These are phyloP conservation scores for Agrotis puta DNA, from an alignment of 2,888 invertebrate genomes.

Conservation along the genomic window DNA sequence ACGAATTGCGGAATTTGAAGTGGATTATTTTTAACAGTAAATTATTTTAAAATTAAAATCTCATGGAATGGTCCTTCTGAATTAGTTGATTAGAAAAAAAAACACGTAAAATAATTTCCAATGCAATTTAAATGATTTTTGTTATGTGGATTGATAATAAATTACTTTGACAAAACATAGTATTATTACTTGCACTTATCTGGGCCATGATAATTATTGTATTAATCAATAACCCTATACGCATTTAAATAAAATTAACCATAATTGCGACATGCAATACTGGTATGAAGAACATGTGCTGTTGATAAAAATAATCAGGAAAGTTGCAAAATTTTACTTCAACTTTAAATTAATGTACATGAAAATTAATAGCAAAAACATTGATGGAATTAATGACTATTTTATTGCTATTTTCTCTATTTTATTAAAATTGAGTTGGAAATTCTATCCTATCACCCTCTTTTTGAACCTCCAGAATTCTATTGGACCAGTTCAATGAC, in stretches of 20 bases:
- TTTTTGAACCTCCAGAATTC: constrained; percentile 36
- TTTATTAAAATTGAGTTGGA: constrained; percentile 1
- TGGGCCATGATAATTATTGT: constrained; percentile 14
- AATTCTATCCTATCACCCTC: constrained; percentile 9
- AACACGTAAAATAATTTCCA: not conserved
- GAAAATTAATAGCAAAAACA: not conserved
- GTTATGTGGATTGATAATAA: not conserved
- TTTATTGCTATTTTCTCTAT: not conserved
- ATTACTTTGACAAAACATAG: constrained; percentile 8
- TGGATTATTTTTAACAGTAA: constrained; percentile 7
- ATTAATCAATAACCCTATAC: not conserved
- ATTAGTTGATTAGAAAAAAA: too few species aligned
- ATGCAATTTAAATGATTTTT: constrained; percentile 18
- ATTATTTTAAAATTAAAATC: not conserved
- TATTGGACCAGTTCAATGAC: constrained; percentile 70
- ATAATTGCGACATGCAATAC: too few species aligned
- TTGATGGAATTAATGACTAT: not conserved
- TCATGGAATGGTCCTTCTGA: not conserved
- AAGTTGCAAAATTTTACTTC: not conserved
- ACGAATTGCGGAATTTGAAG: constrained; percentile 42
- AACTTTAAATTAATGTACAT: not conserved
- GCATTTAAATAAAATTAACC: constrained; percentile 3
- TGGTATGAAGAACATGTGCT: not conserved
- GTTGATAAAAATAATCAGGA: constrained; percentile 8
- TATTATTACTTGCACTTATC: constrained; percentile 30